phyloP scores from a whole-genome alignment of 2,888 invertebrate species.

The Megaustenia siamemsis region DNA sequence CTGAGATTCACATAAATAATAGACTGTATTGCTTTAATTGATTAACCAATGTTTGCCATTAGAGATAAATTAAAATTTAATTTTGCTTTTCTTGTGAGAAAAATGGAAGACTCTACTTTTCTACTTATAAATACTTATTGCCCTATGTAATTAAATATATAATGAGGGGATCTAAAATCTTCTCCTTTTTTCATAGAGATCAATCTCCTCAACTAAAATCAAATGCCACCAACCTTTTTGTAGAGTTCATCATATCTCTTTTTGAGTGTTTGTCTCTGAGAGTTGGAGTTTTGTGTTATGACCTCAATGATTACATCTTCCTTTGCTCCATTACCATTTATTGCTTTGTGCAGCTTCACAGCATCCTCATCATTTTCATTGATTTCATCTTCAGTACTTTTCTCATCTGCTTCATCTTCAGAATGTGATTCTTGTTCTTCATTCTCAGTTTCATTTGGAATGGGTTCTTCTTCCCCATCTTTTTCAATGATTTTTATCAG shows the following conservation, averaged over 20 bases:
- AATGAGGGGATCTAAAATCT: no score
- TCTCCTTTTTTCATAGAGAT: no score
- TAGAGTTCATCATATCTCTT: conserved; percentile 52
- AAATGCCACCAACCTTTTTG: conserved; percentile 24
- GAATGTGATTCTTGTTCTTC: neutral
- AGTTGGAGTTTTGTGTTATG: conserved; percentile 68
- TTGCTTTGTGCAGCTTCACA: conserved; percentile 72
- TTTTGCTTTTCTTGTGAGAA: no score
- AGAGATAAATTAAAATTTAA: no score
- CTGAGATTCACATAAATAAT: no score
- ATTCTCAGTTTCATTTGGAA: neutral
- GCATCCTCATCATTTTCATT: conserved; percentile 66
- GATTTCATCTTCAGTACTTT: conserved; percentile 19
- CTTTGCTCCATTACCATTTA: conserved; percentile 76
- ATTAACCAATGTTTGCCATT: no score
- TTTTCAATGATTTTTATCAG: conserved; percentile 72
- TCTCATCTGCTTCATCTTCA: neutral
- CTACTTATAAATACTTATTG: no score
- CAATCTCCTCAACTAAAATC: no score
- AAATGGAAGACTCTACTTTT: no score
- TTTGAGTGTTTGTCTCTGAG: conserved; percentile 72
- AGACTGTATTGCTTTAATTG: no score
- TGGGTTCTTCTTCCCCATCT: conserved; percentile 44
- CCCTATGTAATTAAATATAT: no score
- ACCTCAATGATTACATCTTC: conserved; percentile 72